A percentile compares a stretch with the other conserved stretches of the same genome.
Evolutionary conservation across 2,888 invertebrate species (phyloP).

Genomic region (Netelia melanura): DNA sequence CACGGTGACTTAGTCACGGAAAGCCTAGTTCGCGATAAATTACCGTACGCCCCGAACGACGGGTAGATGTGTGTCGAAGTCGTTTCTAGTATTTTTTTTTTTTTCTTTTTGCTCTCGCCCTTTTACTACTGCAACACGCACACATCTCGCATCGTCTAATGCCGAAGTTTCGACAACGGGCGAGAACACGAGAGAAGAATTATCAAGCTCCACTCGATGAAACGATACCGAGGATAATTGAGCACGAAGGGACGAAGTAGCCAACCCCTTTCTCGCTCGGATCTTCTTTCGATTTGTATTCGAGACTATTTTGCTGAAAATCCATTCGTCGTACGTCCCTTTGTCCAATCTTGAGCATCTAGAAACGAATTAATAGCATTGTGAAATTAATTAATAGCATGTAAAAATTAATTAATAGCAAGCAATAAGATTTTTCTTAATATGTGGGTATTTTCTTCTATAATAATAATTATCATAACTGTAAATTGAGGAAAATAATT

Average conservation of each 20-base stretch:
- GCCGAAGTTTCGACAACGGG: background rate
- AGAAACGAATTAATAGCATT: no score
- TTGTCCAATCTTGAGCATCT: no score
- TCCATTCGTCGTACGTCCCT: no score
- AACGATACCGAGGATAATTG: conserved; percentile 45
- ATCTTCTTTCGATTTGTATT: conserved; percentile 32
- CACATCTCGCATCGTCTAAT: background rate
- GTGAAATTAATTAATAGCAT: no score
- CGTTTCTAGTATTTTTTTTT: conserved; percentile 22
- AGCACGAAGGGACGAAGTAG: conserved; percentile 10
- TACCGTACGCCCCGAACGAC: conserved; percentile 73
- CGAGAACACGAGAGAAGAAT: conserved; percentile 36
- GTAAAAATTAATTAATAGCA: no score
- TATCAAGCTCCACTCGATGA: conserved; percentile 45
- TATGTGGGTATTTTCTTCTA: no score
- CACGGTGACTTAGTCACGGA: conserved; percentile 81
- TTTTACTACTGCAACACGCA: background rate
- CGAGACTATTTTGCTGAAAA: conserved; percentile 16
- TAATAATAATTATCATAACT: no score
- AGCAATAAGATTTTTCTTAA: no score
- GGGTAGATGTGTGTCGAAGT: conserved; percentile 61
- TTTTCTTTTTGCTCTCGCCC: background rate
- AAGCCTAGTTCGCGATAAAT: conserved; percentile 79
- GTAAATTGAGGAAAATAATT: background rate
- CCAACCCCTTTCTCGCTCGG: conserved; percentile 20